These are phyloP conservation scores for Trachymyrmex cornetzi DNA, from an alignment of 1,140 invertebrate genomes.

Conservation along the genomic window DNA sequence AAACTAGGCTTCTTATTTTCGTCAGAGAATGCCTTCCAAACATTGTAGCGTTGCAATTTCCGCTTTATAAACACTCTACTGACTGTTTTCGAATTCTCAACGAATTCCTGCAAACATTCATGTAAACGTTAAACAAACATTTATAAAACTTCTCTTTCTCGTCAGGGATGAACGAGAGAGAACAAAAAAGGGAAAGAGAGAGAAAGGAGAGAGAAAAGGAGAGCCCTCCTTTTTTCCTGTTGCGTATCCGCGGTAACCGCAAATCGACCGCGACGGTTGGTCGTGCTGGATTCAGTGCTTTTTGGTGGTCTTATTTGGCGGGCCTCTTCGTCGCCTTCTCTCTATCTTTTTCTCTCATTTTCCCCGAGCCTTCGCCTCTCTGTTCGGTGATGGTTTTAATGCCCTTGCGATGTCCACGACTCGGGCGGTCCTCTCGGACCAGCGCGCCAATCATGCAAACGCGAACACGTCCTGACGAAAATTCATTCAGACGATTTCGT, in stretches of 20 bases:
- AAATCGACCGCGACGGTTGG: slow-evolving; percentile 70
- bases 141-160: too few species aligned
- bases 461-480: slow-evolving; percentile 41
- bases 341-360: neutral
- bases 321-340: neutral
- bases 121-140: too few species aligned
- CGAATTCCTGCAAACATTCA: too few species aligned
- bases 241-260: slow-evolving; percentile 70
- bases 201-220: slow-evolving; percentile 1
- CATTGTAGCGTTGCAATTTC: too few species aligned
- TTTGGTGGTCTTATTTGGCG: slow-evolving; percentile 69
- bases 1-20: too few species aligned
- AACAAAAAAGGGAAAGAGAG: neutral
- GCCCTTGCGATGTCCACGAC: neutral
- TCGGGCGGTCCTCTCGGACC: slow-evolving; percentile 3
- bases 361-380: neutral
- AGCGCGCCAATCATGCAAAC: slow-evolving; percentile 4
- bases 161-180: too few species aligned
- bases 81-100: too few species aligned
- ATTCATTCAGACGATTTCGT: slow-evolving; percentile 43
- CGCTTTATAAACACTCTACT: too few species aligned
- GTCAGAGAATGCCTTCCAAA: too few species aligned
- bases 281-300: slow-evolving; percentile 62
- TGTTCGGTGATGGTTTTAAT: slow-evolving; percentile 24
- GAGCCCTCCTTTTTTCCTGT: slow-evolving; percentile 67